Percentiles rank a stretch among this genome's conserved stretches.
Conservation (phyloP, 2,113 vertebrate genomes). For the Carassius gibelio region DNA sequence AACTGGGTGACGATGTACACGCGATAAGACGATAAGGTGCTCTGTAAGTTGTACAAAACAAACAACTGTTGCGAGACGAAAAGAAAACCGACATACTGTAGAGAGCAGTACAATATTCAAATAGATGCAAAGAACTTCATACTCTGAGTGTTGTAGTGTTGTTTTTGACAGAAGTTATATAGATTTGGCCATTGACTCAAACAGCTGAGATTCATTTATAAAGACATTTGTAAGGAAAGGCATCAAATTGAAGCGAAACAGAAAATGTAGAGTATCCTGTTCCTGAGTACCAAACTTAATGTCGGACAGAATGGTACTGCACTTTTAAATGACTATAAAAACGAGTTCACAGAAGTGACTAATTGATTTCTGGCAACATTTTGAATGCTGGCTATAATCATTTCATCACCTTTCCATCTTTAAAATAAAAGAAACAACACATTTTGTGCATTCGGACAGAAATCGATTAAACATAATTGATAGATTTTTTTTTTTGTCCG, state of each 20-base stretch:
- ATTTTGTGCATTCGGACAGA: slow-evolving; percentile 15
- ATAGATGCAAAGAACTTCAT: too few relatives aligned
- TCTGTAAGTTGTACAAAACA: not conserved
- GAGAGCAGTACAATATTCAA: not conserved
- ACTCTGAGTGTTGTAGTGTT: not conserved
- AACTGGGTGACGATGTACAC: not conserved
- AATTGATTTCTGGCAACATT: not conserved
- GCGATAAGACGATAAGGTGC: not conserved
- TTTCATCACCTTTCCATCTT: not conserved
- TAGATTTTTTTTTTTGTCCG: not conserved
- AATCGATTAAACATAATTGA: not conserved
- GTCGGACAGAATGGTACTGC: not conserved
- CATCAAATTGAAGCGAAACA: not conserved
- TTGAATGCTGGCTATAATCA: not conserved
- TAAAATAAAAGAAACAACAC: slow-evolving; percentile 8
- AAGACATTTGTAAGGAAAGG: not conserved
- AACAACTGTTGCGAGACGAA: not conserved
- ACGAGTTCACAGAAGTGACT: not conserved
- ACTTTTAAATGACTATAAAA: slow-evolving; percentile 1
- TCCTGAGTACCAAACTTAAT: not conserved
- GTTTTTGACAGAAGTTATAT: not conserved
- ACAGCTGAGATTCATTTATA: not conserved
- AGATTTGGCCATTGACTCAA: not conserved
- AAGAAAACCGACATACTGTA: slow-evolving; percentile 3
- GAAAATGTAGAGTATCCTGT: not conserved